A percentile compares a stretch with the other conserved stretches of the same genome.
These are phyloP conservation scores for Atethmia centrago DNA, from an alignment of 2,888 invertebrate genomes.

Conservation along the genomic window DNA sequence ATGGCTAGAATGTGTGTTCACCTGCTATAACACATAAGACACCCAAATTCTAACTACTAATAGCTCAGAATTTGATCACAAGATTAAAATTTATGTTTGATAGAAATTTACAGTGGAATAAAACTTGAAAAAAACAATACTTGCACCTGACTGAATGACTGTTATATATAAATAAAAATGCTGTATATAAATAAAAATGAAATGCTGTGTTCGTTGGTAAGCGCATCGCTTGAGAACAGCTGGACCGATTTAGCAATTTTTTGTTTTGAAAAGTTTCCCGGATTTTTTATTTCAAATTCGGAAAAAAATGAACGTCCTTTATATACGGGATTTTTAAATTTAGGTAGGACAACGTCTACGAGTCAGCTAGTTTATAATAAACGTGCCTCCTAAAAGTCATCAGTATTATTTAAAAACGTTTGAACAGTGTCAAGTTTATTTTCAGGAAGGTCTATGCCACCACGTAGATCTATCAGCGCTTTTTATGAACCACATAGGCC, in stretches of 20 bases:
- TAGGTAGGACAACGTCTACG: neutral
- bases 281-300: neutral
- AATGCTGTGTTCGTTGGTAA: neutral
- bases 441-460: neutral
- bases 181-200: neutral
- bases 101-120: too few relatives aligned
- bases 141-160: too few relatives aligned
- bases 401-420: neutral
- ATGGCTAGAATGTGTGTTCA: too few relatives aligned
- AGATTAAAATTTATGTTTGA: too few relatives aligned
- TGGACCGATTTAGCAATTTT: neutral
- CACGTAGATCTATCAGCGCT: neutral
- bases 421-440: slow-evolving; percentile 11
- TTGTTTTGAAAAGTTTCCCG: neutral
- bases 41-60: too few relatives aligned
- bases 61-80: too few relatives aligned
- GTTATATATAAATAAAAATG: too few relatives aligned
- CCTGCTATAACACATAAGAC: too few relatives aligned
- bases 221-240: neutral
- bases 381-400: neutral
- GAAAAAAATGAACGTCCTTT: neutral
- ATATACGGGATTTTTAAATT: neutral
- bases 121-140: too few relatives aligned
- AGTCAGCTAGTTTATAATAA: neutral
- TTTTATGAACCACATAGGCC: neutral